Percentiles rank a stretch among this genome's conserved stretches.
Conservation (phyloP, 2,113 vertebrate species). For the Phyllostomus hastatus region DNA sequence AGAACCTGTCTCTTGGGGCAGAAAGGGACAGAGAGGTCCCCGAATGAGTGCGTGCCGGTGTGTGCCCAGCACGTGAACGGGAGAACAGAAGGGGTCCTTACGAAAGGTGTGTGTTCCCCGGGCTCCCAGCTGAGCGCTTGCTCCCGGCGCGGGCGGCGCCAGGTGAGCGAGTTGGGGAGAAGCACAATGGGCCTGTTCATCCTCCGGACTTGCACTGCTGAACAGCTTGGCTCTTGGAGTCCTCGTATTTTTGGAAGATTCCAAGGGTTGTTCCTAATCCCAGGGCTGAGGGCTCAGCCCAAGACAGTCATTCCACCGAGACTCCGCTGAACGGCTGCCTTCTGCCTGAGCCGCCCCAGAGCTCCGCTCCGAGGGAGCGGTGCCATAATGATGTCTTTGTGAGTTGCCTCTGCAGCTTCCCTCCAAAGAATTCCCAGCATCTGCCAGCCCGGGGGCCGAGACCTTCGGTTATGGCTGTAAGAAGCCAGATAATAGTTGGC, state of each 20-base stretch:
- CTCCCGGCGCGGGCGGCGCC: background rate
- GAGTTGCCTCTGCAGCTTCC: background rate
- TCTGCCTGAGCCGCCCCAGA: background rate
- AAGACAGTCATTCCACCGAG: background rate
- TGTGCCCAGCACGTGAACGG: conserved; percentile 55
- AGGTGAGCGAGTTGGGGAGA: conserved; percentile 14
- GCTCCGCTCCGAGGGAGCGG: background rate
- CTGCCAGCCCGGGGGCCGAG: background rate
- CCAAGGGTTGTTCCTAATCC: conserved; percentile 30
- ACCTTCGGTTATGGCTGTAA: background rate
- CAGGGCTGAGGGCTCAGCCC: background rate
- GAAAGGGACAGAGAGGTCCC: conserved; percentile 35
- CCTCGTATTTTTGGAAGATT: conserved; percentile 26
- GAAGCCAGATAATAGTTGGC: background rate
- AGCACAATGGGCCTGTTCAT: conserved; percentile 50
- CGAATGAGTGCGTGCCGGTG: conserved; percentile 35
- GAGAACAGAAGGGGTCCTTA: conserved; percentile 58
- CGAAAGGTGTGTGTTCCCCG: conserved; percentile 41
- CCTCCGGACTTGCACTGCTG: background rate
- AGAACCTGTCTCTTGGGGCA: conserved; percentile 27
- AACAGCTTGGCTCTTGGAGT: conserved; percentile 27
- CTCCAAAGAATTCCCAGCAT: background rate
- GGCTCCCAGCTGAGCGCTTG: conserved; percentile 50
- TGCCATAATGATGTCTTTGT: background rate
- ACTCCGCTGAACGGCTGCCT: background rate